Evolutionary conservation across 2,797 vertebrate genomes (phyloP).

Genomic region (Brotula barbata): DNA sequence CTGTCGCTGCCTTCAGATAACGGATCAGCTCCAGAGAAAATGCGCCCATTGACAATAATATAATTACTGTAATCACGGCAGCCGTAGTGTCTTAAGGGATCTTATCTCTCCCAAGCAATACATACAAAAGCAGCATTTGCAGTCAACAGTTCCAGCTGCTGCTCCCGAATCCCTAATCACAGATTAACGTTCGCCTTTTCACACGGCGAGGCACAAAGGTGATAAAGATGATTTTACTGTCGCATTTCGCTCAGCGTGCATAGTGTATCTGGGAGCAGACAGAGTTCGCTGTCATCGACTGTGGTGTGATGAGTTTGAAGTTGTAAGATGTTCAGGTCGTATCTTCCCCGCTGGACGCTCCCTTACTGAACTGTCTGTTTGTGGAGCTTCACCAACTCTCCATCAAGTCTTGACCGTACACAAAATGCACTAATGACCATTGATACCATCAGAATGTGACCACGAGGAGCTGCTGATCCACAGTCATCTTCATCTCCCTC

Average conservation of each 20-base stretch:
- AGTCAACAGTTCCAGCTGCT: slow-evolving; percentile 2
- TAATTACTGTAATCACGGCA: slow-evolving; percentile 44
- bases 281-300: slow-evolving; percentile 13
- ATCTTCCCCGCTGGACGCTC: too few relatives aligned
- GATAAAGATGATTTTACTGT: slow-evolving; percentile 24
- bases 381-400: neutral
- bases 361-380: too few relatives aligned
- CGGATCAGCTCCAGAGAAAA: slow-evolving; percentile 32
- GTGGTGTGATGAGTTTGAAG: slow-evolving; percentile 24
- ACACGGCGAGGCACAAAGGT: slow-evolving; percentile 11
- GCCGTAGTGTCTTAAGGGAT: slow-evolving; percentile 26
- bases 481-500: too few relatives aligned
- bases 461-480: too few relatives aligned
- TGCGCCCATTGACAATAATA: slow-evolving; percentile 32
- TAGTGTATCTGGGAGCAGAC: neutral
- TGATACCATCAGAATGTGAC: too few relatives aligned
- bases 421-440: neutral
- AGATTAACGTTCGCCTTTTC: slow-evolving; percentile 33
- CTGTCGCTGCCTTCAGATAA: slow-evolving; percentile 28
- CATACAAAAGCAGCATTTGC: slow-evolving; percentile 22
- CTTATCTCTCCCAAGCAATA: slow-evolving; percentile 30
- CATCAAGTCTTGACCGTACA: slow-evolving; percentile 23
- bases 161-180: slow-evolving; percentile 31
- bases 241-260: slow-evolving; percentile 7
- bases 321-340: slow-evolving; percentile 35